Conservation (phyloP, 2,797 vertebrate species). For the Cossypha polioptera region DNA sequence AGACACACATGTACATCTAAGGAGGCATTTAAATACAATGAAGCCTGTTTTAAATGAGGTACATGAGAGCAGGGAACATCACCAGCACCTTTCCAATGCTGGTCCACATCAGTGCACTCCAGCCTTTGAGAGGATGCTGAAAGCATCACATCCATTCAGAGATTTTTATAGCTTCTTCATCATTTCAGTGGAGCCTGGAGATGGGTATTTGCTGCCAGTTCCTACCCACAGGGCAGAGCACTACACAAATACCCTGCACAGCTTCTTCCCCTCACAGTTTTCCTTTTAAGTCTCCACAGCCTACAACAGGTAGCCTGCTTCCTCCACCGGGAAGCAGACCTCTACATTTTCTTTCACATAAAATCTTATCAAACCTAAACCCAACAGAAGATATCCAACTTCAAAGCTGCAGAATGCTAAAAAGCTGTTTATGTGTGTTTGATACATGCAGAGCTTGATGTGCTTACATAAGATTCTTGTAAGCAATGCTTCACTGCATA, state of each 20-base stretch:
- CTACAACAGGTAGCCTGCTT: not conserved
- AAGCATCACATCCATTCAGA: not conserved
- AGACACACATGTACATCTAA: not conserved
- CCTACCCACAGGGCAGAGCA: not conserved
- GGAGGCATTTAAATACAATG: not conserved
- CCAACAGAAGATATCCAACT: not conserved
- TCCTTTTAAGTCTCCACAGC: not conserved
- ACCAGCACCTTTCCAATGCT: not conserved
- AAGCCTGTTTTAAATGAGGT: not conserved
- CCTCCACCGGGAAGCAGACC: not conserved
- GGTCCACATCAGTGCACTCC: not conserved
- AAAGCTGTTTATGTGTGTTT: not conserved
- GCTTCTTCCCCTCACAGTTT: not conserved
- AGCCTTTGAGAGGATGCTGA: not conserved
- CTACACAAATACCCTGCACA: not conserved
- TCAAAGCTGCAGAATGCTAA: not conserved
- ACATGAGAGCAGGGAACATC: not conserved
- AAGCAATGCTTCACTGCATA: not conserved
- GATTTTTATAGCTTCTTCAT: not conserved
- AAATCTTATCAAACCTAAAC: not conserved
- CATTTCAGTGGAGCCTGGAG: not conserved
- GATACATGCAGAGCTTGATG: not conserved
- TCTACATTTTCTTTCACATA: not conserved
- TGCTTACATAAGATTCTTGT: not conserved
- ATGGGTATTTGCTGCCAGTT: not conserved